These are phyloP conservation scores for Hylomyscus alleni DNA, from an alignment of 2,797 vertebrate species.

Conservation along the genomic window DNA sequence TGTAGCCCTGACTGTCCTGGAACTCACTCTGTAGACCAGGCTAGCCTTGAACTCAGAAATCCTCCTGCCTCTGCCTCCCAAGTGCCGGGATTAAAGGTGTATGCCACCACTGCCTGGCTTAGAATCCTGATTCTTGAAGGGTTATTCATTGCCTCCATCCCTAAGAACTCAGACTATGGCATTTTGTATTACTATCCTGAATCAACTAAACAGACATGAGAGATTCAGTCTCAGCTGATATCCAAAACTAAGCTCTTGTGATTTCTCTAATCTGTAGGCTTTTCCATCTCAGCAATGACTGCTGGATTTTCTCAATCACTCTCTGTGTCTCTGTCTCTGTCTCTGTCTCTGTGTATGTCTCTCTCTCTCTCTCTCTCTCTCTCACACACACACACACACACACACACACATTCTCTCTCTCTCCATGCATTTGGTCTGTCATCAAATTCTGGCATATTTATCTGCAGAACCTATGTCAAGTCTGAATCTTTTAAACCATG, in stretches of 20 bases:
- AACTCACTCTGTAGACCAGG: too few relatives aligned
- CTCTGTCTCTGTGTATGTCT: not conserved
- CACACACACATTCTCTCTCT: not conserved
- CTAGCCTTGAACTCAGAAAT: too few relatives aligned
- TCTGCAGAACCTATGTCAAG: constrained; percentile 8
- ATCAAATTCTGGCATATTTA: not conserved
- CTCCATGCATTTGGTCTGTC: not conserved
- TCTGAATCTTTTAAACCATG: not conserved
- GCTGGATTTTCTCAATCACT: not conserved
- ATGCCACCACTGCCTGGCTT: too few relatives aligned
- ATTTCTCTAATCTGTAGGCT: not conserved
- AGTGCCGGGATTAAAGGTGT: too few relatives aligned
- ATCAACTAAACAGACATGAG: not conserved
- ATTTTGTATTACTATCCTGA: not conserved
- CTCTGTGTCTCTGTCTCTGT: not conserved
- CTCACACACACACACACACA: too few relatives aligned
- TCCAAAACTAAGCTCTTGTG: not conserved
- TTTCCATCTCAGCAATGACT: not conserved
- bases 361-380: not conserved
- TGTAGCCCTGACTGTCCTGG: too few relatives aligned
- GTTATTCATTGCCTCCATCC: not conserved
- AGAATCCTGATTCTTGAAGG: too few relatives aligned
- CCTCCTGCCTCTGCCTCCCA: too few relatives aligned
- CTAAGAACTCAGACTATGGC: not conserved
- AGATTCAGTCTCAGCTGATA: not conserved